Conservation (phyloP, 1,140 invertebrate genomes). For the Drosophila pectinifera region DNA sequence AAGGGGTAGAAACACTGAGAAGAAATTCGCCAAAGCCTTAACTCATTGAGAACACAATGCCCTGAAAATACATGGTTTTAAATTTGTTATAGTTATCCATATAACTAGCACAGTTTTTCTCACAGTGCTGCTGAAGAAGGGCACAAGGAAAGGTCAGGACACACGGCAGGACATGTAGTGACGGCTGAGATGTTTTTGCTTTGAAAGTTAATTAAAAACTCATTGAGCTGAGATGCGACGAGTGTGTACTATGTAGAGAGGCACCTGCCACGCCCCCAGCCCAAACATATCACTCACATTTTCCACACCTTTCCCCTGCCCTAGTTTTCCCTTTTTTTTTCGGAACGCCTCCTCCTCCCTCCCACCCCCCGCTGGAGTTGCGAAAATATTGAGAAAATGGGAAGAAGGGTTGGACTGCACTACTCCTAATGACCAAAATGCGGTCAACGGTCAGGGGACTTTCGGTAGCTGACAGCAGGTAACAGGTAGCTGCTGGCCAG, state of each 20-base stretch:
- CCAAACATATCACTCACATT: conserved; percentile 34
- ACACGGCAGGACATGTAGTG: not conserved
- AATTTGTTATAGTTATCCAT: too few species aligned
- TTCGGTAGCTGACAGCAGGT: conserved; percentile 31
- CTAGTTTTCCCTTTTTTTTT: not conserved
- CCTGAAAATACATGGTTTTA: too few species aligned
- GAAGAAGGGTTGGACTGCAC: conserved; percentile 23
- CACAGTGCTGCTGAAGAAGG: conserved; percentile 6
- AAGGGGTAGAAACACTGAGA: conserved; percentile 8
- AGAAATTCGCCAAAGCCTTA: too few species aligned
- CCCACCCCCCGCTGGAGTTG: not conserved
- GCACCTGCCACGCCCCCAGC: conserved; percentile 38
- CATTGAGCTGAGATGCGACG: conserved; percentile 32
- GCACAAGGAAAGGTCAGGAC: not conserved
- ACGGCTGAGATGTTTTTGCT: conserved; percentile 36
- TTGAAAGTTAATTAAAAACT: conserved; percentile 61
- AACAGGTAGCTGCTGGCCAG: not conserved
- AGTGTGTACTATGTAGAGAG: conserved; percentile 26
- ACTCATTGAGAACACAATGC: too few species aligned
- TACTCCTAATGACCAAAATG: conserved; percentile 43
- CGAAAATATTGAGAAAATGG: conserved; percentile 11
- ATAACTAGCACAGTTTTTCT: not conserved
- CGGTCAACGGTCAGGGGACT: conserved; percentile 20
- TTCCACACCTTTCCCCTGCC: not conserved
- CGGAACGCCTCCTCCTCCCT: not conserved